Conservation (phyloP, 2,797 vertebrate species). For the Mastacembelus armatus region DNA sequence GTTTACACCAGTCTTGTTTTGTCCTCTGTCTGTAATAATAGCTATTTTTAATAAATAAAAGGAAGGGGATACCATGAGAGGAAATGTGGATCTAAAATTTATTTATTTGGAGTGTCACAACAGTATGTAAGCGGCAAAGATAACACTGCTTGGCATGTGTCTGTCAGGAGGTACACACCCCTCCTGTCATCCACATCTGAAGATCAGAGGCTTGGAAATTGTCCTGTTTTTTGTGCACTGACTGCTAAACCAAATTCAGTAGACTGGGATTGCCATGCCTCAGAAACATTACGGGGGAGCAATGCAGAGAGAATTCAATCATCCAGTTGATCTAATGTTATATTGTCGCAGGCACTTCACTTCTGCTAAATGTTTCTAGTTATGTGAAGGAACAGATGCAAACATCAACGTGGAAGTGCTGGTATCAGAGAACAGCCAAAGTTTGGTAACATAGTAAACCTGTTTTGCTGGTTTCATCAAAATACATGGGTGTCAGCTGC, state of each 20-base stretch:
- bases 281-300: slow-evolving; percentile 37
- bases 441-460: slow-evolving; percentile 65
- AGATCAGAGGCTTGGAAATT: slow-evolving; percentile 70
- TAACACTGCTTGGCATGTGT: slow-evolving; percentile 72
- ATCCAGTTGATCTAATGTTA: slow-evolving; percentile 63
- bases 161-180: slow-evolving; percentile 62
- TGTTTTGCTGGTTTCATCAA: slow-evolving; percentile 73
- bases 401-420: slow-evolving; percentile 30
- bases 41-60: slow-evolving; percentile 16
- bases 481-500: slow-evolving; percentile 70
- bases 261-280: slow-evolving; percentile 46
- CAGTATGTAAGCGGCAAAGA: slow-evolving; percentile 62
- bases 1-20: slow-evolving; percentile 11
- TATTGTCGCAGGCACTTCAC: slow-evolving; percentile 32
- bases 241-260: slow-evolving; percentile 64
- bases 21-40: background rate
- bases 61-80: slow-evolving; percentile 19
- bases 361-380: slow-evolving; percentile 28
- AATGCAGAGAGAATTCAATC: slow-evolving; percentile 62
- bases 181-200: slow-evolving; percentile 58
- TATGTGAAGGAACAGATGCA: slow-evolving; percentile 20
- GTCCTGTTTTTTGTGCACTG: slow-evolving; percentile 42
- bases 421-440: slow-evolving; percentile 44
- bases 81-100: slow-evolving; percentile 66
- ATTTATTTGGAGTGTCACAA: slow-evolving; percentile 72